A percentile compares a stretch with the other conserved stretches of the same genome.
These are phyloP conservation scores for Yponomeuta plumbellus DNA, from an alignment of 2,888 invertebrate genomes.

Conservation along the genomic window DNA sequence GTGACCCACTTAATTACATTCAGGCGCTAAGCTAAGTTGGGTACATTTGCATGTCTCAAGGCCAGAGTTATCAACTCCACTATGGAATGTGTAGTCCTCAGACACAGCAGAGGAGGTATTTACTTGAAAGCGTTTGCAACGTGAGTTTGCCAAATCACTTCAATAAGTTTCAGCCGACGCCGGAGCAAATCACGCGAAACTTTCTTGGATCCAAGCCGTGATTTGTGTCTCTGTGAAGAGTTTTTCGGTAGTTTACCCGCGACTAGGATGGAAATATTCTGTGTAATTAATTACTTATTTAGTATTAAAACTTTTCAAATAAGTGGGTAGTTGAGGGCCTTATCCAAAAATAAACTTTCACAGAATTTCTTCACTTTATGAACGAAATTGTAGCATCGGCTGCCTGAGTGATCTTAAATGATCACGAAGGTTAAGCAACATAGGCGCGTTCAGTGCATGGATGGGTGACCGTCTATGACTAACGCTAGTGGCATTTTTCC, in stretches of 20 bases:
- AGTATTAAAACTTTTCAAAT: too few species aligned
- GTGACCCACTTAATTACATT: not conserved
- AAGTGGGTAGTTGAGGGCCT: too few species aligned
- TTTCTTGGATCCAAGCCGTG: conserved; percentile 65
- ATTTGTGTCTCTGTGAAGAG: conserved; percentile 39
- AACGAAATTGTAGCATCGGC: too few species aligned
- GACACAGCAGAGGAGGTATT: conserved; percentile 22
- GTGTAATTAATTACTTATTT: too few species aligned
- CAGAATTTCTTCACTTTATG: too few species aligned
- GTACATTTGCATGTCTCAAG: not conserved
- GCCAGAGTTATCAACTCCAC: conserved; percentile 1
- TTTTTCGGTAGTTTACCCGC: not conserved
- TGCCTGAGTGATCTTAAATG: too few species aligned
- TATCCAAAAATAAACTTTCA: too few species aligned
- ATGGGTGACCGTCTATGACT: too few species aligned
- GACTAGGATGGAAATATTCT: too few species aligned
- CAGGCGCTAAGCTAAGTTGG: not conserved
- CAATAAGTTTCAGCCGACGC: conserved; percentile 51
- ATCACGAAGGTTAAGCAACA: too few species aligned
- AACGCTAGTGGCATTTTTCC: too few species aligned
- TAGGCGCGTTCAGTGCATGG: too few species aligned
- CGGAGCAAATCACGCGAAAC: conserved; percentile 48
- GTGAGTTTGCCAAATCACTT: conserved; percentile 68
- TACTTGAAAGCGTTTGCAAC: conserved; percentile 40
- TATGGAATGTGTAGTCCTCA: not conserved